These are phyloP conservation scores for Drosophila leontia DNA, from an alignment of 1,140 invertebrate genomes.

Conservation along the genomic window DNA sequence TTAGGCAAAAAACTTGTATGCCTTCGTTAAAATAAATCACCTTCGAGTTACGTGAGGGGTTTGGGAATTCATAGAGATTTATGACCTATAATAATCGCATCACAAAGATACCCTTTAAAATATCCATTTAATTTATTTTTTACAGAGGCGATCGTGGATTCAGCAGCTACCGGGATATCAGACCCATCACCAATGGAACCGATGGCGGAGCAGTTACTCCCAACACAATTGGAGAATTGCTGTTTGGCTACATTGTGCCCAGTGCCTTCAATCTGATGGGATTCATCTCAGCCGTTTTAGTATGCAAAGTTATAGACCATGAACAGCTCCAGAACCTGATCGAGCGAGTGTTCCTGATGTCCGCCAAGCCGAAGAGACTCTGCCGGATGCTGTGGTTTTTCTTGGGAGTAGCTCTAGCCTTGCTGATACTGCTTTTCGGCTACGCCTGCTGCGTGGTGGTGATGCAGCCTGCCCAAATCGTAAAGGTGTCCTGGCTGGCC, in stretches of 20 bases:
- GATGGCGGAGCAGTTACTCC: constrained; percentile 37
- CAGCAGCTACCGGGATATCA: constrained; percentile 86
- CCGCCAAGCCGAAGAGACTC: constrained; percentile 87
- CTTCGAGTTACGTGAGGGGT: background rate
- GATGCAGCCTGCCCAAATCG: constrained; percentile 87
- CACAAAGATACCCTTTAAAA: background rate
- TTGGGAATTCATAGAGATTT: too few species aligned
- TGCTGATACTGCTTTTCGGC: constrained; percentile 88
- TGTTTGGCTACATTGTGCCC: constrained; percentile 92
- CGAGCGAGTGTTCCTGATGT: constrained; percentile 89
- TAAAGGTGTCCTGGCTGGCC: constrained; percentile 60
- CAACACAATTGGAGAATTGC: constrained; percentile 87
- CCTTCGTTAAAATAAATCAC: background rate
- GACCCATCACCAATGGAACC: constrained; percentile 48
- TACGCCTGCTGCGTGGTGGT: constrained; percentile 87
- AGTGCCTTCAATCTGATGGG: constrained; percentile 91
- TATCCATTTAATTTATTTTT: constrained; percentile 23
- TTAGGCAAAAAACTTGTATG: too few species aligned
- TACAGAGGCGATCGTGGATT: constrained; percentile 90
- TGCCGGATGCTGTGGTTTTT: constrained; percentile 90
- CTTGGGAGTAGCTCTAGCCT: constrained; percentile 88
- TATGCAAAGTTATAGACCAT: constrained; percentile 93
- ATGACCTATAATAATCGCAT: background rate
- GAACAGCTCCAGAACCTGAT: constrained; percentile 95
- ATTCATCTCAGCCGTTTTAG: constrained; percentile 91